A percentile compares a stretch with the other conserved stretches of the same genome.
These are phyloP conservation scores for Styela clava DNA, from an alignment of 23 tunicate genomes.

Conservation along the genomic window DNA sequence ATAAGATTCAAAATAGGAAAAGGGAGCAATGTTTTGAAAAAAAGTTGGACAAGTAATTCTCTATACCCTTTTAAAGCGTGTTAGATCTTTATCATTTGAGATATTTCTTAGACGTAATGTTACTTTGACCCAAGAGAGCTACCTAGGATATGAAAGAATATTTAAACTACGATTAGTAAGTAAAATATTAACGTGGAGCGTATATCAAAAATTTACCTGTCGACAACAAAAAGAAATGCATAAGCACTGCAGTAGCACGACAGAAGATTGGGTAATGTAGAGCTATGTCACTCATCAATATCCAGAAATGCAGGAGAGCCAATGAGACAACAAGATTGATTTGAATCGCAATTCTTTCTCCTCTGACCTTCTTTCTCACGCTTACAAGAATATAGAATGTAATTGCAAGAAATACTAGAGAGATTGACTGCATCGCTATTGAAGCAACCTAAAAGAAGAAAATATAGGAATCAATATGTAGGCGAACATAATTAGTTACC, in stretches of 20 bases:
- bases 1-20: too few relatives aligned
- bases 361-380: conserved; percentile 19
- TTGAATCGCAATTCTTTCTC: conserved; percentile 27
- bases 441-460: neutral
- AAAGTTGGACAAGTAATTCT: neutral
- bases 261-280: neutral
- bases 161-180: too few relatives aligned
- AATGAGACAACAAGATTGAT: conserved; percentile 17
- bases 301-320: conserved; percentile 3
- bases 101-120: too few relatives aligned
- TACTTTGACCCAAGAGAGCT: too few relatives aligned
- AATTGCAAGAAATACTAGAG: neutral
- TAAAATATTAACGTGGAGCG: too few relatives aligned
- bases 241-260: conserved; percentile 19
- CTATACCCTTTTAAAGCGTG: too few relatives aligned
- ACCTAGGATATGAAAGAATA: too few relatives aligned
- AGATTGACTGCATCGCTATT: neutral
- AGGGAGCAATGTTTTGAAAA: too few relatives aligned
- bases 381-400: conserved; percentile 10
- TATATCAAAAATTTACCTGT: too few relatives aligned
- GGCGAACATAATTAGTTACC: too few relatives aligned
- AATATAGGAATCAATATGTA: too few relatives aligned
- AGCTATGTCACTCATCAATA: conserved; percentile 8
- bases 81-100: too few relatives aligned
- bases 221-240: conserved; percentile 22